These are phyloP conservation scores for Toxonevra muliebris DNA, from an alignment of 2,888 invertebrate species.

Conservation along the genomic window DNA sequence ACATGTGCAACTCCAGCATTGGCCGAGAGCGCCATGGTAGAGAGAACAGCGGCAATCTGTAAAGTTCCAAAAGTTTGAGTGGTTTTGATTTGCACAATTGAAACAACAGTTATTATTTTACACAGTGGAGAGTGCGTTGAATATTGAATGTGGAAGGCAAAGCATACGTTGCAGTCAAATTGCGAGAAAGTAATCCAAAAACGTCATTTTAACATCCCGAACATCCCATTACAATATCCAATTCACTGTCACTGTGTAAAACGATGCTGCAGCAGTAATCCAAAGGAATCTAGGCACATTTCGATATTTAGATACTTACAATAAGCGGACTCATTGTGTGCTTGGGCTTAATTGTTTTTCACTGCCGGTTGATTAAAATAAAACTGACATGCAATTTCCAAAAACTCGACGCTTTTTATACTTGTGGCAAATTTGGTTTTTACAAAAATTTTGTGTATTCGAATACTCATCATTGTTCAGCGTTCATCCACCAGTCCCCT, in stretches of 20 bases:
- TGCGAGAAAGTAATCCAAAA: too few relatives aligned
- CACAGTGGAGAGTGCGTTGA: background rate
- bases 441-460: constrained; percentile 49
- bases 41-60: constrained; percentile 61
- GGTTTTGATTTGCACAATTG: background rate
- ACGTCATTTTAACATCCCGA: background rate
- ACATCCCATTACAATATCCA: constrained; percentile 15
- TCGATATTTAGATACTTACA: constrained; percentile 55
- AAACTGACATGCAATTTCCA: constrained; percentile 63
- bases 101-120: constrained; percentile 20
- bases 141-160: background rate
- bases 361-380: constrained; percentile 65
- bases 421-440: constrained; percentile 33
- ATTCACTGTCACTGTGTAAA: background rate
- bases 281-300: background rate
- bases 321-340: constrained; percentile 65
- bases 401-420: constrained; percentile 61
- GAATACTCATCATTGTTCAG: too few relatives aligned
- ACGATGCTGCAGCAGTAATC: background rate
- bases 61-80: constrained; percentile 30
- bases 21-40: constrained; percentile 60
- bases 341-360: constrained; percentile 56
- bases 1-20: constrained; percentile 56
- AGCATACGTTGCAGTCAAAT: too few relatives aligned
- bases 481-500: too few relatives aligned